Conservation (phyloP, 2,113 vertebrate genomes). For the Centropus bengalensis region DNA sequence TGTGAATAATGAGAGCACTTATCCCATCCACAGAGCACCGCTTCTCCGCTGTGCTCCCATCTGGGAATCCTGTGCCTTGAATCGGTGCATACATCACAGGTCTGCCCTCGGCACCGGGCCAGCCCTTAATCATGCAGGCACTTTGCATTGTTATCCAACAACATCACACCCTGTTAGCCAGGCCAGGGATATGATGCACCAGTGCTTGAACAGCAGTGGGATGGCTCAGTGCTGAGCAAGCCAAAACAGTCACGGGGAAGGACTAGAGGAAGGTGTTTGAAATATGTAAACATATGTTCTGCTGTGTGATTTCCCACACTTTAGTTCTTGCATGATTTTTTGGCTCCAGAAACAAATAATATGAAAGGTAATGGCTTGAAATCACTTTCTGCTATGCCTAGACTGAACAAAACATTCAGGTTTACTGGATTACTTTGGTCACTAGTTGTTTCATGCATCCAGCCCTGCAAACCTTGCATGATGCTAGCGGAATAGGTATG, state of each 20-base stretch:
- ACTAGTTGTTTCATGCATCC: neutral
- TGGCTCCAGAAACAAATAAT: neutral
- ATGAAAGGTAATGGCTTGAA: neutral
- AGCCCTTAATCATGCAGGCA: neutral
- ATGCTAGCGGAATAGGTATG: neutral
- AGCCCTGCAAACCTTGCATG: neutral
- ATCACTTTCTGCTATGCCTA: neutral
- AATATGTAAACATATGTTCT: neutral
- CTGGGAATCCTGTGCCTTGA: neutral
- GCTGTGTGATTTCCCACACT: neutral
- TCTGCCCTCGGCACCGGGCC: neutral
- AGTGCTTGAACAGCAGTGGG: neutral
- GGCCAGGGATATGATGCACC: neutral
- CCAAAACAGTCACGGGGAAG: neutral
- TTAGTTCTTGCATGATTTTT: neutral
- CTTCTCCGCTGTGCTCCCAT: fast-evolving
- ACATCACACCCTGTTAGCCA: neutral
- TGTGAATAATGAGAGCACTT: conserved; percentile 59
- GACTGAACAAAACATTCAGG: neutral
- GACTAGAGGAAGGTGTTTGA: neutral
- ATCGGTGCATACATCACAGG: neutral
- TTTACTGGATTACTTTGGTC: neutral
- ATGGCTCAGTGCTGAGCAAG: neutral
- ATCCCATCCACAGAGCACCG: fast-evolving
- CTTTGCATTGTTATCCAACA: neutral